Base-by-base conservation (phyloP, 2,888 invertebrate genomes). In the Encarsia formosa region DNA sequence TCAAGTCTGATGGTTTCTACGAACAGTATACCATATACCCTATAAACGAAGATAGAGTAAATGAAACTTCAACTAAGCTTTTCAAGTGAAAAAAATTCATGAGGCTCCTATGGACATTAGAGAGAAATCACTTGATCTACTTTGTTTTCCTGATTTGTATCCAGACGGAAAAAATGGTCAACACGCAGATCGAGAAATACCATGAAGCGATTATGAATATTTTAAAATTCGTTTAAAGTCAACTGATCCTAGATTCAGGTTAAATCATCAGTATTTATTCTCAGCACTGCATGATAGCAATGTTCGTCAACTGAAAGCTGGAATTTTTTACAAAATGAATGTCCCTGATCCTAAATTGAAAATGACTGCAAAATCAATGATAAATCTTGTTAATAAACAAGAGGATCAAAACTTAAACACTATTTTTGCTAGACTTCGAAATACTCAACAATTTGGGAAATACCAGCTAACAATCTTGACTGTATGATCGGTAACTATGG, bases 231-330 rank as follows among this genome's bases (percentile, higher is more conserved):
- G 52, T 41, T 32, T 65, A 20, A 58, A 56, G 57, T 66, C 64
- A 6, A 57, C 56, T 35, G 58, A 65, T 59, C 35, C 58, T n/a
- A 44, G 55, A 42, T 68, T 63, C 54, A 50, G 65, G 37, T 45
- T 59, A 19, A 61, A 65, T 53, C 40, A 50, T 16, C 64, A 63
- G 46, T 64, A 63, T 52, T 31, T 65, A 4, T 65, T 66, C 49
- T 63, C 48, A 49, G 54, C 61, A 37, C 52, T 65, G 35, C 51
- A 63, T 45, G 52, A 63, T 48, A 54, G 46, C 26, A 65, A 63
- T 39, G 56, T 61, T 9, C 51, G 63, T 32, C 61, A 62, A 55
- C 31, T 60, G 18, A 59, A 54, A 32, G 32, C 38, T 13, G 49
- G 51, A 20, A 56, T 58, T 24, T 58, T 42, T 42, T 43, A 54